Evolutionary conservation across 2,888 invertebrate species (phyloP), one percentile per base, ranked within the genome.

Genomic region (Leptinotarsa haldemani): DNA sequence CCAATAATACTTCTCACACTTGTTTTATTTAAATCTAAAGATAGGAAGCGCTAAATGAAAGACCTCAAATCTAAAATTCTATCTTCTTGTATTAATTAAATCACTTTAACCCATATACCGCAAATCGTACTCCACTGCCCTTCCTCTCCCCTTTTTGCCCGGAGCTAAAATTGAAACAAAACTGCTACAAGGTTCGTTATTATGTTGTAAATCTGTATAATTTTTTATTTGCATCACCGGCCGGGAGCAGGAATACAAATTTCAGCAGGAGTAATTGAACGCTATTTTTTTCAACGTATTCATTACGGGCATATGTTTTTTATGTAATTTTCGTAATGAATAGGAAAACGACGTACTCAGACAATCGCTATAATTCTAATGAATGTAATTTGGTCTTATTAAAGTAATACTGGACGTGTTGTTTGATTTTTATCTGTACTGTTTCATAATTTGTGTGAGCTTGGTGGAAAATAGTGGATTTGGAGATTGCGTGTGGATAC

Each of bases 191-290:
- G 30, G 69, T 73, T 69, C 58, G 68, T 77, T 77, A 77, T 74
- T 77, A 73, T 70, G 65, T 69, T 69, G 53, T 68, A 71, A 74
- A 77, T 73, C 70, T 65, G 69, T 77, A 74, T 77, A 77, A 74
- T 77, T 74, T 74, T 74, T 73, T 74, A 73, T 77, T 70, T 73
- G 73, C 74, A 69, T 77, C 77, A 71, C 71, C 74, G 71, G 56
- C 63, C 74, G 71, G 50, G 48, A 71, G 65, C 66, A 46, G 47
- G 52, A 64, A 56, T 70, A 69, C 48, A 56, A 40, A 73, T 64
- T 64, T 64, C 61, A 61, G 61, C 53, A 58, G 58, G 58, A 20
- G 65, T 77, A 77, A 77, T 77, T 69, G 72, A 71, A 66, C 71
- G 71, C 69, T 67, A 72, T 64, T 74, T 71, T 70, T 73, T 77